Evolutionary conservation across 2,888 invertebrate genomes (phyloP).

Genomic region (Oxycera nigricornis): DNA sequence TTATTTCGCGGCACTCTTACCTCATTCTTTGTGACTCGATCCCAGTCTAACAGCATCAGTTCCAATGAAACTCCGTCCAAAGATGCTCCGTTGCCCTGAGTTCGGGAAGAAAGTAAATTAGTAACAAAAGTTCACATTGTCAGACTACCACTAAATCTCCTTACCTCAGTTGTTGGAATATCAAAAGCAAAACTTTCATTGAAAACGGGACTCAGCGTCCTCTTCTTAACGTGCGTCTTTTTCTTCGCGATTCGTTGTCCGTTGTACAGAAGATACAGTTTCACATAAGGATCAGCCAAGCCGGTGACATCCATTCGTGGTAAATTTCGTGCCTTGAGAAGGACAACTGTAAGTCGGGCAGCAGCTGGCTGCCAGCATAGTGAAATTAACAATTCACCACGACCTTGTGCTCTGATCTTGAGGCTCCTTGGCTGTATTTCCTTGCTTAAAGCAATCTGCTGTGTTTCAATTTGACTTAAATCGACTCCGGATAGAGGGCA

Average conservation of each 20-base stretch:
- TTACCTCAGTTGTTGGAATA: conserved; percentile 77
- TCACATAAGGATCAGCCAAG: conserved; percentile 94
- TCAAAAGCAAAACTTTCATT: conserved; percentile 99
- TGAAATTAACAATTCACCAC: conserved; percentile 94
- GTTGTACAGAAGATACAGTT: conserved; percentile 95
- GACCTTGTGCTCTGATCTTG: conserved; percentile 91
- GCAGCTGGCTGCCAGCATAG: conserved; percentile 98
- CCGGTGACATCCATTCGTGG: conserved; percentile 99
- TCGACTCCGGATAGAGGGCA: conserved; percentile 76
- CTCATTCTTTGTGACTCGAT: conserved; percentile 98
- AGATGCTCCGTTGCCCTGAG: conserved; percentile 60
- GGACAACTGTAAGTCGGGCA: conserved; percentile 92
- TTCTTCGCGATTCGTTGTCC: conserved; percentile 98
- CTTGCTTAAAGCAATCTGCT: conserved; percentile 81
- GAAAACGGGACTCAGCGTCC: conserved; percentile 97
- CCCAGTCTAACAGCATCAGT: conserved; percentile 83
- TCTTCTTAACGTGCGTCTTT: conserved; percentile 98
- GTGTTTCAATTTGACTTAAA: conserved; percentile 74
- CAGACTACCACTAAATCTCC: conserved; percentile 10
- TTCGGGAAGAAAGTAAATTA: too few relatives aligned
- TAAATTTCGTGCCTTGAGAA: conserved; percentile 95
- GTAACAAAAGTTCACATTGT: conserved; percentile 72
- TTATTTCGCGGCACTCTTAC: conserved; percentile 60
- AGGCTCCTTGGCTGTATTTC: conserved; percentile 93
- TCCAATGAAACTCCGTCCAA: conserved; percentile 62